Conservation (phyloP, 2,113 vertebrate genomes). For the Myrmophylax atrothorax region DNA sequence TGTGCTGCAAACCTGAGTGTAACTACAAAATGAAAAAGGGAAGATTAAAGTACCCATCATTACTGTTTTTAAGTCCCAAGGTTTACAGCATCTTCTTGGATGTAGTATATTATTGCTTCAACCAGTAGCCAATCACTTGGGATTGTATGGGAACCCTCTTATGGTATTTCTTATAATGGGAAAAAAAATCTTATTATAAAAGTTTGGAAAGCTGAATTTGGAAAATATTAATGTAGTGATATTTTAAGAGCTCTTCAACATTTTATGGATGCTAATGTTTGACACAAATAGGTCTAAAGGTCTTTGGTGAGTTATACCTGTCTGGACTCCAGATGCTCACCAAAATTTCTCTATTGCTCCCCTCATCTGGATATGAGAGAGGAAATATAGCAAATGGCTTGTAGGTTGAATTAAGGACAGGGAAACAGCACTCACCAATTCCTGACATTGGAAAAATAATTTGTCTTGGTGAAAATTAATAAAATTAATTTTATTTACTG, state of each 20-base stretch:
- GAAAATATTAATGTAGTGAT: background rate
- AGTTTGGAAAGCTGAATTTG: background rate
- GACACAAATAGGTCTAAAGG: background rate
- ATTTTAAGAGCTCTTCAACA: background rate
- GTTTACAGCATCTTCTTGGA: background rate
- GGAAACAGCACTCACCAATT: background rate
- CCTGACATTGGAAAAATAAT: background rate
- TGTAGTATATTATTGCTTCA: background rate
- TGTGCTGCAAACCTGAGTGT: background rate
- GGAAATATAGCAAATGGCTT: background rate
- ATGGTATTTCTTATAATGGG: background rate
- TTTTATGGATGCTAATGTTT: background rate
- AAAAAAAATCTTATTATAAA: background rate
- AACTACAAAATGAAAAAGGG: background rate
- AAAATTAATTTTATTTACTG: background rate
- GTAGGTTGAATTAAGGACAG: background rate
- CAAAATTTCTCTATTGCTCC: background rate
- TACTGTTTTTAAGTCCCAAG: background rate
- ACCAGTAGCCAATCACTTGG: background rate
- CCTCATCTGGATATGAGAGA: background rate
- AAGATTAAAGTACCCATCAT: background rate
- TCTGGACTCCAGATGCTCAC: background rate
- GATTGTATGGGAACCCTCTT: background rate
- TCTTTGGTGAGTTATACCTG: background rate
- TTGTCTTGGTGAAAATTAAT: background rate